A percentile compares a stretch with the other conserved stretches of the same genome.
Evolutionary conservation across 2,797 vertebrate genomes (phyloP).

Genomic region (Chelidonichthys spinosus): DNA sequence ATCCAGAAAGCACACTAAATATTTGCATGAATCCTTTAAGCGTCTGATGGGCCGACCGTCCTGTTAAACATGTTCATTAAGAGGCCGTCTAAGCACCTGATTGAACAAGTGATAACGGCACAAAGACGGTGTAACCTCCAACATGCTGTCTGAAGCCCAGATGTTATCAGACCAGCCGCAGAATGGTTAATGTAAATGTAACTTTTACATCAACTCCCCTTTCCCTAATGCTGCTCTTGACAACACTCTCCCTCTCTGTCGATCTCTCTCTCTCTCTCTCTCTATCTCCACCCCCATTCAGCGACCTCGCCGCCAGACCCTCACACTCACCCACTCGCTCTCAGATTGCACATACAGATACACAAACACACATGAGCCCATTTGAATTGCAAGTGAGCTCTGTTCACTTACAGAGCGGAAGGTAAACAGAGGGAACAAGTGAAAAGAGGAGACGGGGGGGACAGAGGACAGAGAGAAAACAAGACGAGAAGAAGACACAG

Average conservation of each 20-base stretch:
- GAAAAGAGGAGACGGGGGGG: conserved; percentile 21
- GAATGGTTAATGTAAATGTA: conserved; percentile 65
- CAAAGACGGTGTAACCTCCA: conserved; percentile 72
- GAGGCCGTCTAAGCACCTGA: conserved; percentile 38
- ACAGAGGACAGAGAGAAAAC: conserved; percentile 21
- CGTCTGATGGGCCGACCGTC: conserved; percentile 18
- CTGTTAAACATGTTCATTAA: conserved; percentile 44
- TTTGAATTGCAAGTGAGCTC: conserved; percentile 76
- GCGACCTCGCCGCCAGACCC: conserved; percentile 67
- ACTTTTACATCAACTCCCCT: conserved; percentile 68
- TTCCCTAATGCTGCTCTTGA: conserved; percentile 44
- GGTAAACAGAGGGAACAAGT: conserved; percentile 58
- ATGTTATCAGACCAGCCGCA: conserved; percentile 63
- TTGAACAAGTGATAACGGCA: conserved; percentile 49
- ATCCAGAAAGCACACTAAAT: conserved; percentile 3
- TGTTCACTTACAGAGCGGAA: conserved; percentile 51
- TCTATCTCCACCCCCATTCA: conserved; percentile 60
- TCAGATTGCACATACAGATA: conserved; percentile 68
- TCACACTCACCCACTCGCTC: conserved; percentile 68
- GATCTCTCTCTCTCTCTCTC: conserved; percentile 14
- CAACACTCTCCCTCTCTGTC: conserved; percentile 32
- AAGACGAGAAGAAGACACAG: conserved; percentile 7
- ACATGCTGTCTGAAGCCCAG: conserved; percentile 45
- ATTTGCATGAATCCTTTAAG: conserved; percentile 56
- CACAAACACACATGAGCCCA: conserved; percentile 67